Percentiles rank a stretch among this genome's conserved stretches.
These are phyloP conservation scores for Drusus annulatus DNA, from an alignment of 1,140 invertebrate species.

Conservation along the genomic window DNA sequence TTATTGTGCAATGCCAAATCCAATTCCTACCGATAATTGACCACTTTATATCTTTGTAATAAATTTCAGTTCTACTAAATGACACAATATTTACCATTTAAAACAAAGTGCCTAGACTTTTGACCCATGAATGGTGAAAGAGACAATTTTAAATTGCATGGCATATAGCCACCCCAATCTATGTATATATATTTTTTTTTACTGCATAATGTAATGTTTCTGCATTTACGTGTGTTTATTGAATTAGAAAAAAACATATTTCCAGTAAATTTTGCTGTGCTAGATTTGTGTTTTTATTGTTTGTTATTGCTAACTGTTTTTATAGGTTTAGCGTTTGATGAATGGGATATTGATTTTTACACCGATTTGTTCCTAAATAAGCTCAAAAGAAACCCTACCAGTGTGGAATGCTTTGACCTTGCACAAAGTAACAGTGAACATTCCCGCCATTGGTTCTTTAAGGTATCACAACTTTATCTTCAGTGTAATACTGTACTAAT, in stretches of 20 bases:
- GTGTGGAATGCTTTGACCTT: slow-evolving; percentile 97
- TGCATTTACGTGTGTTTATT: not conserved
- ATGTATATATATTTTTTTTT: not conserved
- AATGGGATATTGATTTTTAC: slow-evolving; percentile 91
- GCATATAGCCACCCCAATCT: no score
- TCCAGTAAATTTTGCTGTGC: no score
- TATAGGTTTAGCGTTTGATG: slow-evolving; percentile 87
- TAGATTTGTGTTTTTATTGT: slow-evolving; percentile 37
- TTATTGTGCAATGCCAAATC: no score
- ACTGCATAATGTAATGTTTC: not conserved
- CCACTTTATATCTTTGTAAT: no score
- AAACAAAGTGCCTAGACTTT: no score
- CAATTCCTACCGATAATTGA: no score
- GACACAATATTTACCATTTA: no score
- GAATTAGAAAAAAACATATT: not conserved
- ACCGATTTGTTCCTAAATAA: slow-evolving; percentile 85
- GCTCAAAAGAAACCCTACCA: slow-evolving; percentile 94
- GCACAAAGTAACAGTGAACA: slow-evolving; percentile 99
- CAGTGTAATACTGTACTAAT: not conserved
- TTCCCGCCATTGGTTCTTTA: slow-evolving; percentile 94
- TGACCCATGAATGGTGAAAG: no score
- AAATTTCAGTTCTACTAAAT: no score
- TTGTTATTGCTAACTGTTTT: slow-evolving; percentile 46
- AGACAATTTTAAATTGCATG: no score
- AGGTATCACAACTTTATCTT: slow-evolving; percentile 63